Base-by-base conservation (phyloP, 2,888 invertebrate species). In the Sycophila texana region DNA sequence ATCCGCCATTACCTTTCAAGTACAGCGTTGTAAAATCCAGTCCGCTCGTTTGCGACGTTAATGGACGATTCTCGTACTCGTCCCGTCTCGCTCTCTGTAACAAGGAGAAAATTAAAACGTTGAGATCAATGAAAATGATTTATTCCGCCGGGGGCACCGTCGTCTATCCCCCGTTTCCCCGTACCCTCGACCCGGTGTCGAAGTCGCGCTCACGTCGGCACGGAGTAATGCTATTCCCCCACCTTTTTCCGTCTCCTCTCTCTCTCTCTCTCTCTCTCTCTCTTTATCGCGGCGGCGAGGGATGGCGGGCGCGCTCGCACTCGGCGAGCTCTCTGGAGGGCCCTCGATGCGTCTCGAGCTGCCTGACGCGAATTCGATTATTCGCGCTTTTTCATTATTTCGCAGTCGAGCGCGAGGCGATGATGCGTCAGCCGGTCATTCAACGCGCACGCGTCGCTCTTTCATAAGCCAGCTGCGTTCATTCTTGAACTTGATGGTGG, bases 281-380 rank as follows among this genome's bases (percentile, higher is more conserved):
- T 63, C n/a, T 18, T 7, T 20, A 12, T n/a, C 18, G 18, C 0
- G 26, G 16, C 13, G 30, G 14, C 10, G 3, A 7, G 16, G 26
- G 2, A 60, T 26, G 60, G 16, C 10, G 20, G 20, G 58, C 58
- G n/a, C 26, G 26, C 26, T 2, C 39, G 39, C 7, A 39, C 22
- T 63, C 58, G 22, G 14, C 58, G 58, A 13, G 39, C 61, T 61
- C 61, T 20, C 58, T 30, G 18, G 49, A 14, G 20, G 18, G 66
- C 60, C 55, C 61, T 68, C 61, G 68, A 61, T 75, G 71, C 61
- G 71, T 66, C 58, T 60, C 26, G 60, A 66, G 68, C 55, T 26
- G 51, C 55, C 61, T 73, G 73, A 78, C 73, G 77, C 77, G 77
- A 78, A 78, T 78, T 68, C 74, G 57, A 78, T 78, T 78, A 49